Conservation (phyloP, 1,140 invertebrate genomes). For the Pseudomyrmex sp. region DNA sequence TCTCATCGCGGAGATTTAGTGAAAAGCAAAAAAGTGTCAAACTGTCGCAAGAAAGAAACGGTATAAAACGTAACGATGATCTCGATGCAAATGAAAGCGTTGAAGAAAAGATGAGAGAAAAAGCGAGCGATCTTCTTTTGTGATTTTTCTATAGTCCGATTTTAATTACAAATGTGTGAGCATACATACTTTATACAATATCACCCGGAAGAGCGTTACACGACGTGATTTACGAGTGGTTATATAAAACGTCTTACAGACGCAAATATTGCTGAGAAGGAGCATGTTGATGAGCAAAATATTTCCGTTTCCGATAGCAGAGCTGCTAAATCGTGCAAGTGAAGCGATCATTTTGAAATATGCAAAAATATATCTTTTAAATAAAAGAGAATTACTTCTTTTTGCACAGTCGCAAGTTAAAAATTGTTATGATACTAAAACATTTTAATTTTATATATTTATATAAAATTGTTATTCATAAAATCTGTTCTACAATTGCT, state of each 20-base stretch:
- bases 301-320: conserved; percentile 1
- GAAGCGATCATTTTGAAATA: no score
- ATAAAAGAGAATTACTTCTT: no score
- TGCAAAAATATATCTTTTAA: no score
- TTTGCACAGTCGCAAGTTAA: no score
- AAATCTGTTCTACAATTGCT: not conserved
- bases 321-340: no score
- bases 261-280: not conserved
- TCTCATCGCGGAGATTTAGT: conserved; percentile 40
- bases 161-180: conserved; percentile 42
- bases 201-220: not conserved
- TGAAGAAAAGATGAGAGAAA: not conserved
- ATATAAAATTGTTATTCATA: no score
- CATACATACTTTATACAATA: no score
- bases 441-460: no score
- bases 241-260: conserved; percentile 12
- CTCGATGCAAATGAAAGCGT: conserved; percentile 39
- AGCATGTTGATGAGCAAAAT: not conserved
- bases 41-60: conserved; percentile 2
- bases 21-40: not conserved
- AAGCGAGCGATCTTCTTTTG: not conserved
- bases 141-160: not conserved
- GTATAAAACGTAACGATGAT: not conserved
- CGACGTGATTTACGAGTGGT: conserved; percentile 16
- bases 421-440: no score